A percentile compares a stretch with the other conserved stretches of the same genome.
These are phyloP conservation scores for Callospermophilus lateralis DNA, from an alignment of 2,113 vertebrate species.

Conservation along the genomic window DNA sequence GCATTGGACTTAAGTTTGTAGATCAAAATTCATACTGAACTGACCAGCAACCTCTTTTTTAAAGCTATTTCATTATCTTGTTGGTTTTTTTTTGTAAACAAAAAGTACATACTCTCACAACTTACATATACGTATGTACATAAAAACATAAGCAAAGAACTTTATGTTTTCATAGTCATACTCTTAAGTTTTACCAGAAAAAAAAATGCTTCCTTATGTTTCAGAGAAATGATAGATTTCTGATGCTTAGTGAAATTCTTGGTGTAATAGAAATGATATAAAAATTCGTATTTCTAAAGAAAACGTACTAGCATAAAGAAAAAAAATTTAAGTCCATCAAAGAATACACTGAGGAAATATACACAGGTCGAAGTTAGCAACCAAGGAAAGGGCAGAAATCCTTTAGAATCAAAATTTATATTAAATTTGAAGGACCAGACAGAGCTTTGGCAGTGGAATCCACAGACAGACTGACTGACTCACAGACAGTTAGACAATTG, in stretches of 20 bases:
- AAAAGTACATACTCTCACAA: background rate
- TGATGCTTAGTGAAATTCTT: slow-evolving; percentile 79
- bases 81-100: background rate
- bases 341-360: slow-evolving; percentile 74
- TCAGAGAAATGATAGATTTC: slow-evolving; percentile 73
- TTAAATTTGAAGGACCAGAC: slow-evolving; percentile 73
- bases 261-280: slow-evolving; percentile 71
- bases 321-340: slow-evolving; percentile 66
- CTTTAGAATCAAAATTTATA: slow-evolving; percentile 74
- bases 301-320: slow-evolving; percentile 72
- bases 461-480: slow-evolving; percentile 77
- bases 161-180: slow-evolving; percentile 73
- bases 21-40: slow-evolving; percentile 50
- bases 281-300: slow-evolving; percentile 76
- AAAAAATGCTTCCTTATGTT: slow-evolving; percentile 69
- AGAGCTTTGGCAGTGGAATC: slow-evolving; percentile 78
- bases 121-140: background rate
- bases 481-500: slow-evolving; percentile 79
- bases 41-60: slow-evolving; percentile 27
- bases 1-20: slow-evolving; percentile 37
- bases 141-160: slow-evolving; percentile 66
- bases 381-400: slow-evolving; percentile 73
- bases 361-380: slow-evolving; percentile 68
- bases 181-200: slow-evolving; percentile 67
- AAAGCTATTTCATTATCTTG: slow-evolving; percentile 51